Base-by-base conservation (phyloP, 2,888 invertebrate genomes). In the Macrostomum cliftonense region DNA sequence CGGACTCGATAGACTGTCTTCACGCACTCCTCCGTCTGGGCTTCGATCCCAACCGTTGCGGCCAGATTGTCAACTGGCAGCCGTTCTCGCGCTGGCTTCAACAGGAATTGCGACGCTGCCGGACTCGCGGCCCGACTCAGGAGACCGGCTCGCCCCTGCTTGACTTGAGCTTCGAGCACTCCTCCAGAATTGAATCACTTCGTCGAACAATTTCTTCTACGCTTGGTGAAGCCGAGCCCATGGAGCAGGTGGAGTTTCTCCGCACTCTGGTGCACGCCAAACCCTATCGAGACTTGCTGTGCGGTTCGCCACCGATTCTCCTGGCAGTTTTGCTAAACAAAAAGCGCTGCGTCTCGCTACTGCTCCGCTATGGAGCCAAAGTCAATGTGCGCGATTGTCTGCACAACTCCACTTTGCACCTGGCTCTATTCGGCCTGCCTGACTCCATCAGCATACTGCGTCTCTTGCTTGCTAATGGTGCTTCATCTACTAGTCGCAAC, bases 1-100 rank as follows among this genome's bases (percentile, higher is more conserved):
- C 75, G 61, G 73, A 74, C 45, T 73, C 77, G 16, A 62, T 73
- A 37, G 76, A 76, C 55, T 75, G 75, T 14, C 68, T 74, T 4
- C 63, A 72, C 37, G 66, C 76, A 21, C 67, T 77, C 40, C 71
- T 77, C 43, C 74, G 73, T 45, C 72, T 73, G 59, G 73, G 74
- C 37, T 67, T 76, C 47, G 76, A 77, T 56, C 76, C 77, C 1
- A 77, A 77, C 61, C 28, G 28, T 9, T 28, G 28, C 28, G 28
- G 28, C 28, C 28, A 28, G 28, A 28, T 28, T 28, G 28, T 28
- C 28, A 28, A 28, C 28, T 28, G 28, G 28, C 28, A 28, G 28
- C 28, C 28, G 28, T 28, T 28, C 28, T 28, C 28, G 5, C 28
- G 28, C 28, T 28, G 28, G 28, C 28, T 28, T 28, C 28, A 28